Base-by-base conservation (phyloP, 2,113 vertebrate species). In the Amblyornis subalaris region DNA sequence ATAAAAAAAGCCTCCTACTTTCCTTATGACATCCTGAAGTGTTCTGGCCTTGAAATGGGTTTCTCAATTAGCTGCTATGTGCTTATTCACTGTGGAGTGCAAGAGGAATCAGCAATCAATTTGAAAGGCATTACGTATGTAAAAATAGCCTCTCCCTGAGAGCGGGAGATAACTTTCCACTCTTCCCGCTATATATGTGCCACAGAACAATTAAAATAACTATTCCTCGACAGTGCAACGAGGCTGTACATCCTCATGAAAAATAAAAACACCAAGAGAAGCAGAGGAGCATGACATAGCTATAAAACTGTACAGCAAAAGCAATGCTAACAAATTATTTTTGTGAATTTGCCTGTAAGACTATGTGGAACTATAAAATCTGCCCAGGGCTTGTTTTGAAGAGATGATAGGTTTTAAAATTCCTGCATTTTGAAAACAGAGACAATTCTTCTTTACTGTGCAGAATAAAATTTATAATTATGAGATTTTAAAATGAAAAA, bases 101-200 rank as follows among this genome's bases (percentile, higher is more conserved):
- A 75, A 81, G 71, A 85, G 65, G 92, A 88, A 89, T 71, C 74
- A 67, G 91, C 88, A 93, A 96, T 94, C 91, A 83, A 90, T 93
- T 80, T 88, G 53, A 90, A 90, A 86, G 70, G 65, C 90, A 93
- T 91, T 91, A 93, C 28, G 24, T 36, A 71, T 80, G 74, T 38
- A 93, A 94, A 91, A 96, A 91, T 94, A 96, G 75, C 82, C 78
- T 94, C 74, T 91, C 65, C 72, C 83, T 38, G 42, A 79, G 78
- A 90, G 75, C 38, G 29, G 47, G 51, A 88, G 78, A 91, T 77
- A 83, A 74, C 62, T 93, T 88, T 88, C 65, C 58, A 44, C 75
- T 57, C 79, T 74, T 93, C 61, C n/a, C 77, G 45, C 48, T 84
- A 51, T 55, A 20, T 35, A 42, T 20, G 55, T 64, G 64, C 75